Conservation (phyloP, 2,113 vertebrate genomes). For the Upupa epops region DNA sequence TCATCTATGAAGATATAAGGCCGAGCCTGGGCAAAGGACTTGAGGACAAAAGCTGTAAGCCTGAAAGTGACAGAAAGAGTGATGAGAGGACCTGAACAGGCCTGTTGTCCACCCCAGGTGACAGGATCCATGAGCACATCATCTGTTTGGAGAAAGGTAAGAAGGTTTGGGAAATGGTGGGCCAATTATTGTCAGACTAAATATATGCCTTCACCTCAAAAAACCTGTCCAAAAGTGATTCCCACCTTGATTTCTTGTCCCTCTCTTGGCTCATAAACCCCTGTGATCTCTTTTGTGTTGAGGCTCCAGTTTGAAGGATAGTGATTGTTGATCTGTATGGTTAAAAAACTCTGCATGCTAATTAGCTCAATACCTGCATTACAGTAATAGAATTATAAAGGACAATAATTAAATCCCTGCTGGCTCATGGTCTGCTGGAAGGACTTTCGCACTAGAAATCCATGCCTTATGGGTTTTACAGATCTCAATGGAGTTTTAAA, state of each 20-base stretch:
- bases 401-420: background rate
- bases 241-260: background rate
- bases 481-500: background rate
- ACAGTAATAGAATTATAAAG: background rate
- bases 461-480: background rate
- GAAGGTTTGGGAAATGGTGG: background rate
- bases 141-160: background rate
- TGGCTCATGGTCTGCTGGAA: background rate
- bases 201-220: background rate
- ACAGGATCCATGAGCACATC: background rate
- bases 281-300: background rate
- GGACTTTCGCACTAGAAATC: background rate
- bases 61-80: conserved; percentile 47
- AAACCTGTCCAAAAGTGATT: background rate
- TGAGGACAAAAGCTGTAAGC: conserved; percentile 78
- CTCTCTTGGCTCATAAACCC: background rate
- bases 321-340: background rate
- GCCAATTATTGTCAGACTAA: background rate
- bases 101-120: background rate
- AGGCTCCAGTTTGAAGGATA: background rate
- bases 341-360: background rate
- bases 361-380: background rate
- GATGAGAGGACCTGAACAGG: background rate
- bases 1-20: conserved; percentile 70
- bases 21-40: conserved; percentile 72